Percentiles rank a stretch among this genome's conserved stretches.
Evolutionary conservation across 30 jellyfish, hydroid and myxozoan species (phyloP).

Genomic region (Pelagia noctiluca): DNA sequence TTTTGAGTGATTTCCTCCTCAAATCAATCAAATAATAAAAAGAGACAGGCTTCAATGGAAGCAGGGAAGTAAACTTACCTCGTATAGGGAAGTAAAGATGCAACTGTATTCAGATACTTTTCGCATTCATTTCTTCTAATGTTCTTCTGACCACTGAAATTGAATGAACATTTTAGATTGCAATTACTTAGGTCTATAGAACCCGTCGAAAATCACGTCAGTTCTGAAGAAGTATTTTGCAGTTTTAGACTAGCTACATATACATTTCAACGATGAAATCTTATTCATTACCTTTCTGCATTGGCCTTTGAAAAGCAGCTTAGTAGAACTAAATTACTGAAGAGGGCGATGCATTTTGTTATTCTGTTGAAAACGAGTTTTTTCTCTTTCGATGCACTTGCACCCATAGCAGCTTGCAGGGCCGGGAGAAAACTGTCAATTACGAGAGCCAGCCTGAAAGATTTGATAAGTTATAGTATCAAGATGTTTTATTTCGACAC

Average conservation of each 20-base stretch:
- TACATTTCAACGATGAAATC: background rate
- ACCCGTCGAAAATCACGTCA: background rate
- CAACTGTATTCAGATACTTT: conserved; percentile 31
- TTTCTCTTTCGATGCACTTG: background rate
- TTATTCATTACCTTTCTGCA: background rate
- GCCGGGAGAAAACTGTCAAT: background rate
- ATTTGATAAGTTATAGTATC: background rate
- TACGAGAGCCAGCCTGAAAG: background rate
- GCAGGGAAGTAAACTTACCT: too few species aligned
- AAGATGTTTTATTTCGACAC: background rate
- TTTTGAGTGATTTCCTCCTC: too few species aligned
- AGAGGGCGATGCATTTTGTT: background rate
- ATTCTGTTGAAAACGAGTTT: background rate
- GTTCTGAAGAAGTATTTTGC: background rate
- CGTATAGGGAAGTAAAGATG: conserved; percentile 26
- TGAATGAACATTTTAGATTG: background rate
- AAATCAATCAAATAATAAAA: too few species aligned
- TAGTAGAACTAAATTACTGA: background rate
- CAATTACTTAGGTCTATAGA: background rate
- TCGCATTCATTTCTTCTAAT: background rate
- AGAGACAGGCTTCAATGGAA: too few species aligned
- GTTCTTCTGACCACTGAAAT: background rate
- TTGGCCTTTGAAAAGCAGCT: background rate
- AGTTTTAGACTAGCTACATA: background rate
- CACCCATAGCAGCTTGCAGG: background rate